Conservation (phyloP, 2,888 invertebrate genomes). For the Dynastes grantii region DNA sequence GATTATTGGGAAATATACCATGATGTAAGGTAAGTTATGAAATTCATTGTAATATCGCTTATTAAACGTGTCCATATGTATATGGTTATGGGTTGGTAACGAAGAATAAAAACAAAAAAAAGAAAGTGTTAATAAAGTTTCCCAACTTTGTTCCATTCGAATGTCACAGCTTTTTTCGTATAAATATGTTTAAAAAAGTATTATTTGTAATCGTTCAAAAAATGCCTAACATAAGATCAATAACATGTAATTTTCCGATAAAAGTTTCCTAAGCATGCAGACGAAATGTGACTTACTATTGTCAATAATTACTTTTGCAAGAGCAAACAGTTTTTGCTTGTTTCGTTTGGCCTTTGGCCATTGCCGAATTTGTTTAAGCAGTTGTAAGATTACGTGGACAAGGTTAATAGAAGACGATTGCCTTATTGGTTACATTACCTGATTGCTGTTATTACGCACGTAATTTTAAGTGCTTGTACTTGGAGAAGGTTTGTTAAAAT, state of each 20-base stretch:
- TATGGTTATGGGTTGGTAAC: conserved; percentile 31
- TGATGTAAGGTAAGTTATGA: conserved; percentile 32
- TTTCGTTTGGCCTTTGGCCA: not conserved
- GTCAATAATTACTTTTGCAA: not conserved
- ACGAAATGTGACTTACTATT: not conserved
- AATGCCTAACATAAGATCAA: not conserved
- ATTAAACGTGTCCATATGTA: conserved; percentile 20
- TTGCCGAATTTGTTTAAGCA: conserved; percentile 7
- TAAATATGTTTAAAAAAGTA: not conserved
- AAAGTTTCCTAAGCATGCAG: not conserved
- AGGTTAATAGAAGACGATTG: conserved; percentile 1
- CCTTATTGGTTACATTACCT: conserved; percentile 12
- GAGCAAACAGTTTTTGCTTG: not conserved
- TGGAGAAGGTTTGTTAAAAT: too few relatives aligned
- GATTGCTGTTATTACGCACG: not conserved
- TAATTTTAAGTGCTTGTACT: too few relatives aligned
- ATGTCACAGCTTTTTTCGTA: not conserved
- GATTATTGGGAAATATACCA: conserved; percentile 14
- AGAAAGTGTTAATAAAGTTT: conserved; percentile 10
- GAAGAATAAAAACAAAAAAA: conserved; percentile 16
- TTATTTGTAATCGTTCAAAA: not conserved
- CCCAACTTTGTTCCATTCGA: not conserved
- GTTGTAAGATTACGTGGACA: conserved; percentile 14
- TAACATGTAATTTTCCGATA: not conserved
- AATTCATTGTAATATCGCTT: conserved; percentile 36